Evolutionary conservation across 2,888 invertebrate species (phyloP), one percentile per base, ranked within the genome.

Genomic region (Acronicta psi): DNA sequence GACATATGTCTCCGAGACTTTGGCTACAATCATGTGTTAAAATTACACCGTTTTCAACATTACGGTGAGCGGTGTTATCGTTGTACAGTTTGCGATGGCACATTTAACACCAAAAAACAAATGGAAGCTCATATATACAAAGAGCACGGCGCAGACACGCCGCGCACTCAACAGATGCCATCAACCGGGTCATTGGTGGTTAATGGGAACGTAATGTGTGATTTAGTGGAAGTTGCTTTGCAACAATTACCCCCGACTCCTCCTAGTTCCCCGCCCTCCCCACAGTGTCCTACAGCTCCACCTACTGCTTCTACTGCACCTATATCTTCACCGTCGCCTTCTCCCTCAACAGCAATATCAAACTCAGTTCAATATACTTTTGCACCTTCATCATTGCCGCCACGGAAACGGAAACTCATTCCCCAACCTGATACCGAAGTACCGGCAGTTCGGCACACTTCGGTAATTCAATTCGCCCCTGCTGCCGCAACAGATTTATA

Each of bases 11-110:
- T 97, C 62, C 97, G 98, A 70, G 97, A 97, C 53, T 98, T 98
- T 84, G 98, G 98, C 9, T 98, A 98, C 89, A 98, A 98, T 85
- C 98, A 98, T 86, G 98, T 98, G 5, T 92, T 98, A 59, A 98
- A 98, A 88, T 91, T 98, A 53, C 98, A 98, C 86, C 96, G 97
- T 69, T 98, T 98, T 34, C 97, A 98, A 75, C 98, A 98, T 88
- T 98, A 97, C 79, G 98, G 98, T 0, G 97, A 98, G 84, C 98
- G 98, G 81, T 98, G 98, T 62, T 98, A 98, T 92, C 98, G 98
- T 80, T 98, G 98, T 88, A 98, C 98, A 3, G 96, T 98, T 20
- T 98, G 98, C 88, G 97, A 98, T 80, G 97, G 97, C 77, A 98
- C 98, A 0, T 98, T 98, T 84, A 97, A 96, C 79, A 98, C 97